phyloP scores from a whole-genome alignment of 2,888 invertebrate species.

The Cryptus viduatorius region DNA sequence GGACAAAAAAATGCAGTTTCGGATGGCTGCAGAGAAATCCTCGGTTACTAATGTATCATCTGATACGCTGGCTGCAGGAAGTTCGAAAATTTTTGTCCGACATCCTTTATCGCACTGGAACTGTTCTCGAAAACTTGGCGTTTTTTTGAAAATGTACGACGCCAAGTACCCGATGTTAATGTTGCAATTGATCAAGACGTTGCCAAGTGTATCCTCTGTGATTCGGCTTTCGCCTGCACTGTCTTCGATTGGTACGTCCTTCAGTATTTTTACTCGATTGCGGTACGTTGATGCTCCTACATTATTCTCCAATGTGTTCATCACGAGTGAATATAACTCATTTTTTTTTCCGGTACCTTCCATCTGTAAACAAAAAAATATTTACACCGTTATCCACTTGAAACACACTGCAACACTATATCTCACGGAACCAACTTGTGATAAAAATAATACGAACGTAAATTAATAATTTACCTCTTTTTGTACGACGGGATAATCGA shows the following conservation, averaged over 20 bases:
- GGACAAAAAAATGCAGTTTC: neutral
- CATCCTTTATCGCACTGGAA: neutral
- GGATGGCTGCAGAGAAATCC: neutral
- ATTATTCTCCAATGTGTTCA: neutral
- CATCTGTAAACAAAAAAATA: neutral
- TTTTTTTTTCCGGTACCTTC: neutral
- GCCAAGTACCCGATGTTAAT: neutral
- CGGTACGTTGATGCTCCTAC: neutral
- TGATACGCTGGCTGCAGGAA: neutral
- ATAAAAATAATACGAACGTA: neutral
- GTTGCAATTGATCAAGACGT: neutral
- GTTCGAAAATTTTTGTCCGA: neutral
- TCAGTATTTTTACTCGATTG: neutral
- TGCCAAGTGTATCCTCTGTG: neutral
- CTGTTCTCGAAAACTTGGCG: neutral
- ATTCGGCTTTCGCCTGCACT: neutral
- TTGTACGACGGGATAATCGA: neutral
- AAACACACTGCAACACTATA: neutral
- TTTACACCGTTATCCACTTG: neutral
- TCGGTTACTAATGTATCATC: neutral
- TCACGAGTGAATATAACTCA: neutral
- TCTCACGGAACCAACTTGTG: neutral
- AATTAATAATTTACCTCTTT: neutral
- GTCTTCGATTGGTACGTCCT: neutral
- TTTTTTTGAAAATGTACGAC: neutral